Evolutionary conservation across 2,888 invertebrate species (phyloP).

Genomic region (Ectemnius continuus): DNA sequence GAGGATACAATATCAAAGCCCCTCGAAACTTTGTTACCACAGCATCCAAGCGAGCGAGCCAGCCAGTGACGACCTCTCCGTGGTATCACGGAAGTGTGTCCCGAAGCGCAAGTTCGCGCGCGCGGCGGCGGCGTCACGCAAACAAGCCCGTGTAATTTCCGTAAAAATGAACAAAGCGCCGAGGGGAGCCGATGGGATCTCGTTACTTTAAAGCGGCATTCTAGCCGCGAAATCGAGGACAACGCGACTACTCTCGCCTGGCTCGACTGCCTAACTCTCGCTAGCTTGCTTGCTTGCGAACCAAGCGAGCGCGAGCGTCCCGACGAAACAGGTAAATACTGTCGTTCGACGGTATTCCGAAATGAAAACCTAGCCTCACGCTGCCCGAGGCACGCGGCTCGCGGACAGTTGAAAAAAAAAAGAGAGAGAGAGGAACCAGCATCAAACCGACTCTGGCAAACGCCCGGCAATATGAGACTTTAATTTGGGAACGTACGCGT

Average conservation of each 20-base stretch:
- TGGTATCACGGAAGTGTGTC: not conserved
- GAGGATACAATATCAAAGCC: constrained; percentile 31
- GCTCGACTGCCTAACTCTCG: constrained; percentile 17
- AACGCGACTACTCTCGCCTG: not conserved
- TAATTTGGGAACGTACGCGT: constrained; percentile 39
- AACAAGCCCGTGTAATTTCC: constrained; percentile 61
- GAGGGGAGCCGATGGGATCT: constrained; percentile 45
- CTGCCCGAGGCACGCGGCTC: constrained; percentile 4
- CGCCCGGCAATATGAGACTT: constrained; percentile 43
- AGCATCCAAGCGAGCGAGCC: not conserved
- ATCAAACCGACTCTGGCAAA: constrained; percentile 30
- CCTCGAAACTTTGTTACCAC: constrained; percentile 38
- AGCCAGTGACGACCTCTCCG: not conserved
- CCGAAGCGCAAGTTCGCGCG: constrained; percentile 18
- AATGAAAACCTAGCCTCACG: constrained; percentile 50
- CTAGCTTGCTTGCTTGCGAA: constrained; percentile 40
- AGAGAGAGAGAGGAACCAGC: constrained; percentile 23
- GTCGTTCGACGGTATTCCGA: constrained; percentile 48
- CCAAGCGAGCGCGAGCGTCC: constrained; percentile 26
- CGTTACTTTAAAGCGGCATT: constrained; percentile 54
- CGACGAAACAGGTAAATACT: constrained; percentile 30
- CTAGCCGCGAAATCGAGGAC: constrained; percentile 50
- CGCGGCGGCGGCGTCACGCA: constrained; percentile 44
- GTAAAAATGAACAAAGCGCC: constrained; percentile 59
- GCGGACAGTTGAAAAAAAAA: constrained; percentile 10